Base-by-base conservation (phyloP, 2,113 vertebrate species). In the Bostrychus sinensis region DNA sequence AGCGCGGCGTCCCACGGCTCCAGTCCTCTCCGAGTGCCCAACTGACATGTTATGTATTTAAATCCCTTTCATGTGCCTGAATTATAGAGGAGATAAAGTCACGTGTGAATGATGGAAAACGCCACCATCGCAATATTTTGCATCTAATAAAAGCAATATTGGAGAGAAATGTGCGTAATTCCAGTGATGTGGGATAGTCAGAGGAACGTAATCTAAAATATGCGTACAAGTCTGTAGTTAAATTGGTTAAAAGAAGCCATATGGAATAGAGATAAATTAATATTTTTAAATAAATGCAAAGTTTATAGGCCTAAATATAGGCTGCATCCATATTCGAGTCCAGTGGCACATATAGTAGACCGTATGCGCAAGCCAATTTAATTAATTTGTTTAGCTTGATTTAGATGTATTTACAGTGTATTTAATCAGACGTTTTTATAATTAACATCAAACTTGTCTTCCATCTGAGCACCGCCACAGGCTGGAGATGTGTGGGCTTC, bases 21-120 rank as follows among this genome's bases (percentile, higher is more conserved):
- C 75, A 63, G 62, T 79, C 69, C 77, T 77, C 86, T 80, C 72
- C 73, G 60, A 69, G 78, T 56, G 81, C 83, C 81, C 82, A 87
- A 90, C 87, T 82, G 81, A 82, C 83, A 77, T 75, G 77, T 83
- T 85, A 75, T 82, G 83, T 78, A 90, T 89, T 89, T 82, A 89
- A 90, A 89, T 91, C 88, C 84, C 77, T 90, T 88, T 87, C 75
- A 86, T 85, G 83, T 86, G 75, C 67, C 81, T 81, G 91, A 87
- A 86, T 89, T 86, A 86, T 77, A 86, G 81, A 68, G 66, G 56
- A 62, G 80, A 81, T 72, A 73, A 77, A 89, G 78, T 81, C 86
- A 83, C 76, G 70, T 62, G 68, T 26, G 34, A 85, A 60, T 72
- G 74, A 84, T 79, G 78, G 81, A 69, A 85, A 86, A 78, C 72